Conservation (phyloP, 2,797 vertebrate species). For the Arrhamphus sclerolepis region DNA sequence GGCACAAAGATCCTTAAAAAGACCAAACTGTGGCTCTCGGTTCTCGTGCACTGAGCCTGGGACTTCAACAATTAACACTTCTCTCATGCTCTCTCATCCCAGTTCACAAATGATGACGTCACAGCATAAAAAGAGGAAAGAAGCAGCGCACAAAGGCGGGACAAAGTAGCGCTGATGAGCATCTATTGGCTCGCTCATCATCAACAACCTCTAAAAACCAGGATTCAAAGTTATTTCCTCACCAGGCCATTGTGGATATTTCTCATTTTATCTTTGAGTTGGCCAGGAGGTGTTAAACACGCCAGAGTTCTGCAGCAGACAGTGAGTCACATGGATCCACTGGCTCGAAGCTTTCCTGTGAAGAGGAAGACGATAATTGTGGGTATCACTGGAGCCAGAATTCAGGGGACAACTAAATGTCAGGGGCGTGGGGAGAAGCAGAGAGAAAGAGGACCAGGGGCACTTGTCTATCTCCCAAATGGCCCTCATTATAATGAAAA, state of each 20-base stretch:
- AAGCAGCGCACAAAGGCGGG: background rate
- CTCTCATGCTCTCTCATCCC: background rate
- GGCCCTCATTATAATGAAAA: conserved; percentile 78
- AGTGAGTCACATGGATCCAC: conserved; percentile 62
- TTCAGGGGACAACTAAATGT: conserved; percentile 69
- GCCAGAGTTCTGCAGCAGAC: conserved; percentile 48
- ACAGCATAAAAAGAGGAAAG: background rate
- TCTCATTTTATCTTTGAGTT: conserved; percentile 43
- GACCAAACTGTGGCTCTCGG: background rate
- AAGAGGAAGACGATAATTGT: conserved; percentile 61
- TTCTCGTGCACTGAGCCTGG: conserved; percentile 28
- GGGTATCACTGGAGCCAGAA: conserved; percentile 61
- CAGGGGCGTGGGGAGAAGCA: conserved; percentile 64
- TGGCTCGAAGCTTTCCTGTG: conserved; percentile 50
- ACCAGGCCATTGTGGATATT: conserved; percentile 40
- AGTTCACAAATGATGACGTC: background rate
- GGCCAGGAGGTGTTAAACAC: conserved; percentile 61
- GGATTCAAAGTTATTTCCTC: background rate
- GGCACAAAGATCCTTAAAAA: conserved; percentile 27
- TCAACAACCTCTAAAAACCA: too few relatives aligned
- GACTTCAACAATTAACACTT: too few relatives aligned
- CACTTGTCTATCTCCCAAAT: conserved; percentile 70
- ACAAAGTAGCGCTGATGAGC: background rate
- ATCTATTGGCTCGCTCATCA: too few relatives aligned
- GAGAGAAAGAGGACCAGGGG: conserved; percentile 61